A percentile compares a stretch with the other conserved stretches of the same genome.
phyloP scores from a whole-genome alignment of 2,888 invertebrate species.

The Frankliniella intonsa region DNA sequence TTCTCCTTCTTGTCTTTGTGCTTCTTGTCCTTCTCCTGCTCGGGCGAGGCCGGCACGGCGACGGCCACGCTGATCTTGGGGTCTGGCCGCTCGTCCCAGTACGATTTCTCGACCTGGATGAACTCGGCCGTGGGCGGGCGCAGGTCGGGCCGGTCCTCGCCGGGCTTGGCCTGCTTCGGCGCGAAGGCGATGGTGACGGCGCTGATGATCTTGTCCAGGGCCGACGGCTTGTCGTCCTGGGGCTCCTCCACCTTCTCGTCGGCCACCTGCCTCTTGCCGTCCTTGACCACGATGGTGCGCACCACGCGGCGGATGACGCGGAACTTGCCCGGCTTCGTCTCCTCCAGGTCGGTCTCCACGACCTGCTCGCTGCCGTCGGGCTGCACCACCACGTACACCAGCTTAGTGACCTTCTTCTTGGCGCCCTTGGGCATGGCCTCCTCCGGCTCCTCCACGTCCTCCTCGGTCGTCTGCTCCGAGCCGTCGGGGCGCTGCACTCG shows the following conservation, averaged over 20 bases:
- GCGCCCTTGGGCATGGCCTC: not conserved
- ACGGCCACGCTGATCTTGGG: not conserved
- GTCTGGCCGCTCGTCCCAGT: not conserved
- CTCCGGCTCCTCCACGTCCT: not conserved
- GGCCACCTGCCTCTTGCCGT: not conserved
- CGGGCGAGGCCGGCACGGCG: not conserved
- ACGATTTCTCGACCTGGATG: not conserved
- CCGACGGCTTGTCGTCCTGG: not conserved
- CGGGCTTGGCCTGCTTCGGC: not conserved
- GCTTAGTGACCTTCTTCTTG: not conserved
- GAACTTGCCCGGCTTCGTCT: constrained; percentile 5
- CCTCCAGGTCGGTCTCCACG: not conserved
- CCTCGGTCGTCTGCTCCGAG: not conserved
- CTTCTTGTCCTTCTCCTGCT: not conserved
- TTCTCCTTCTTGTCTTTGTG: not conserved
- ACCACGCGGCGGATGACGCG: not conserved
- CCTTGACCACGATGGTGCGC: not conserved
- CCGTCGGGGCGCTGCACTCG: not conserved
- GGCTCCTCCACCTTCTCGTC: constrained; percentile 13
- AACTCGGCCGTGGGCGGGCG: not conserved
- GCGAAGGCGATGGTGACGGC: not conserved
- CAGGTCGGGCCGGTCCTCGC: not conserved
- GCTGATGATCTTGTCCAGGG: constrained; percentile 6
- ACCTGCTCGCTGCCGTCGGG: constrained; percentile 3
- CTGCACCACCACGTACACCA: not conserved